phyloP scores from a whole-genome alignment of 2,113 vertebrate species.

The Pterocles burchelli region DNA sequence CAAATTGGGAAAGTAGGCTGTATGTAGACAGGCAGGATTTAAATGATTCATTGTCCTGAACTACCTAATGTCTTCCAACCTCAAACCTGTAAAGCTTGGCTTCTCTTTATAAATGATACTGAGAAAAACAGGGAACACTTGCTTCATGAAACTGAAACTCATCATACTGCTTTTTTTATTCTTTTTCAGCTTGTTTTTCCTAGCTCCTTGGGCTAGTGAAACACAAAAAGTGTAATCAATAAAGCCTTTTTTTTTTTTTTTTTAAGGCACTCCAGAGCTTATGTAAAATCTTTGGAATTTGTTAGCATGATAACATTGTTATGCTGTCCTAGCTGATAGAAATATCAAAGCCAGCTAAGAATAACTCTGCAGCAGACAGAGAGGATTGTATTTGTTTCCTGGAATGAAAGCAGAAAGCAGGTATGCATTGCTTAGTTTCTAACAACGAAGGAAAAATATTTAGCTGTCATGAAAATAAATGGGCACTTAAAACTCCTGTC shows the following conservation, averaged over 20 bases:
- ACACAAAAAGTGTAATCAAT: slow-evolving; percentile 43
- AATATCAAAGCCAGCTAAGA: slow-evolving; percentile 70
- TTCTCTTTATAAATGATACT: neutral
- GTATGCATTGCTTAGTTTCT: neutral
- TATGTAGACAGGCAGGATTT: neutral
- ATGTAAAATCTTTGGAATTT: slow-evolving; percentile 65
- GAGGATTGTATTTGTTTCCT: slow-evolving; percentile 39
- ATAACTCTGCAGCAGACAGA: slow-evolving; percentile 51
- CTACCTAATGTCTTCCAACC: neutral
- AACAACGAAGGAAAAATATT: neutral
- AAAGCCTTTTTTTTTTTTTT: neutral
- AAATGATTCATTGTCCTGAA: neutral
- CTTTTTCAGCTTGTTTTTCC: neutral
- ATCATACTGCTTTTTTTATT: neutral
- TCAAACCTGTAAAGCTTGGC: neutral
- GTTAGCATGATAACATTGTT: slow-evolving; percentile 68
- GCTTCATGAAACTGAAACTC: neutral
- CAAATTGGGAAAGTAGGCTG: neutral
- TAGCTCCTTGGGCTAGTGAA: neutral
- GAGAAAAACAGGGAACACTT: neutral
- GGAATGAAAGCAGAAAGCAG: slow-evolving; percentile 39
- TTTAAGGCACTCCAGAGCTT: slow-evolving; percentile 6
- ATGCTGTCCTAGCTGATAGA: slow-evolving; percentile 50
- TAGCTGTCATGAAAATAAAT: neutral
- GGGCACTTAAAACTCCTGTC: neutral